These are phyloP conservation scores for Anguilla rostrata DNA, from an alignment of 2,113 vertebrate species.

Conservation along the genomic window DNA sequence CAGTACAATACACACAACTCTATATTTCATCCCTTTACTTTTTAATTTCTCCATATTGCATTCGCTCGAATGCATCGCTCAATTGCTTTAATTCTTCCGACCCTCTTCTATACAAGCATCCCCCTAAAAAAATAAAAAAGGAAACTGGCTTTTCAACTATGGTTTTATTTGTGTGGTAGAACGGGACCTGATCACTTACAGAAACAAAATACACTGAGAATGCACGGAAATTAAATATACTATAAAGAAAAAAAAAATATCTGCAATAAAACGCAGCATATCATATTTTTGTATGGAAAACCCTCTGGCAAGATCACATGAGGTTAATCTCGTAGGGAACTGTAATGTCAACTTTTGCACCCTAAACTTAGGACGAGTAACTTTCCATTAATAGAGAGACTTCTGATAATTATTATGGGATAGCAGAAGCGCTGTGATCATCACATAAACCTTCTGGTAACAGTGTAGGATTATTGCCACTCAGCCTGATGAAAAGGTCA, in stretches of 20 bases:
- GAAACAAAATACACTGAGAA: too few relatives aligned
- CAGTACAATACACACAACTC: too few relatives aligned
- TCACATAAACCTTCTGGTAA: constrained; percentile 32
- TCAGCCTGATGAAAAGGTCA: background rate
- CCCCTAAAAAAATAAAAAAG: background rate
- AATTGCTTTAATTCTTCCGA: background rate
- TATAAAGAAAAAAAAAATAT: too few relatives aligned
- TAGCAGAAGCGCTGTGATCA: constrained; percentile 43
- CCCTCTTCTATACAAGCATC: background rate
- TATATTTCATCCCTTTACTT: too few relatives aligned
- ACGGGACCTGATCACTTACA: background rate
- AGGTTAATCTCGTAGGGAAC: background rate
- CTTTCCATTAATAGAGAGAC: constrained; percentile 18
- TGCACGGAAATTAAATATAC: too few relatives aligned
- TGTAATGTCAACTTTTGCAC: background rate
- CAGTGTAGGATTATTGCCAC: constrained; percentile 36
- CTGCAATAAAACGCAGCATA: too few relatives aligned
- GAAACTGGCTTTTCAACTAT: too few relatives aligned
- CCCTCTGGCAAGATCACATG: background rate
- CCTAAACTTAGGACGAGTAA: background rate
- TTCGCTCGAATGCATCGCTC: too few relatives aligned
- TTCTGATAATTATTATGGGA: constrained; percentile 36
- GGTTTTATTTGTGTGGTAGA: too few relatives aligned
- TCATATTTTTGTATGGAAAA: background rate
- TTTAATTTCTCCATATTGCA: too few relatives aligned